phyloP scores from a whole-genome alignment of 2,888 invertebrate genomes.

The Augiades crinisus region DNA sequence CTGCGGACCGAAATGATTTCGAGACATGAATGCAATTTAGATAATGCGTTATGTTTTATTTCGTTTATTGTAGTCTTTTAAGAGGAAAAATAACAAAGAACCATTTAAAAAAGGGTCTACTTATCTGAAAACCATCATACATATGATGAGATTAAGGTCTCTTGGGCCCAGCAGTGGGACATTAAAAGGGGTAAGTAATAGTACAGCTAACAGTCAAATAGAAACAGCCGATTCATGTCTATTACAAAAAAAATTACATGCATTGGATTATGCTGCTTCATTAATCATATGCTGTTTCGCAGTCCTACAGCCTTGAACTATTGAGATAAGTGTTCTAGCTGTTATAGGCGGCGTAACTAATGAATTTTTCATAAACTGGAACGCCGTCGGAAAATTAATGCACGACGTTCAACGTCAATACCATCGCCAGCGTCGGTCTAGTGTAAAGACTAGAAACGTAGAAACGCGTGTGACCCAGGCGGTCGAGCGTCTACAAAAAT shows the following conservation, averaged over 20 bases:
- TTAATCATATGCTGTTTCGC: neutral
- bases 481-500: constrained; percentile 69
- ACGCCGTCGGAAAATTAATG: constrained; percentile 24
- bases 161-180: too few species aligned
- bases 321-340: constrained; percentile 12
- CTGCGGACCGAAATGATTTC: neutral
- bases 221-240: too few species aligned
- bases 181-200: too few species aligned
- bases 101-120: too few species aligned
- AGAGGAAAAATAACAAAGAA: too few species aligned
- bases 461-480: constrained; percentile 63
- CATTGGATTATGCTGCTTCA: neutral
- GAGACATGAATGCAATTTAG: too few species aligned
- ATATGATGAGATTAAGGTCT: too few species aligned
- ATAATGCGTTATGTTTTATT: too few species aligned
- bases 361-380: constrained; percentile 21
- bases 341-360: constrained; percentile 6
- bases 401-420: constrained; percentile 34
- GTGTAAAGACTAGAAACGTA: constrained; percentile 63
- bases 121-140: too few species aligned
- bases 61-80: too few species aligned
- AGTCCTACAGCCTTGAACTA: constrained; percentile 17
- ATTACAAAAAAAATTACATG: too few species aligned
- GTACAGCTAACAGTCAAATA: too few species aligned
- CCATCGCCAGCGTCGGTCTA: constrained; percentile 42